Conservation (phyloP, 1,140 invertebrate genomes). For the Drosophila subobscura region DNA sequence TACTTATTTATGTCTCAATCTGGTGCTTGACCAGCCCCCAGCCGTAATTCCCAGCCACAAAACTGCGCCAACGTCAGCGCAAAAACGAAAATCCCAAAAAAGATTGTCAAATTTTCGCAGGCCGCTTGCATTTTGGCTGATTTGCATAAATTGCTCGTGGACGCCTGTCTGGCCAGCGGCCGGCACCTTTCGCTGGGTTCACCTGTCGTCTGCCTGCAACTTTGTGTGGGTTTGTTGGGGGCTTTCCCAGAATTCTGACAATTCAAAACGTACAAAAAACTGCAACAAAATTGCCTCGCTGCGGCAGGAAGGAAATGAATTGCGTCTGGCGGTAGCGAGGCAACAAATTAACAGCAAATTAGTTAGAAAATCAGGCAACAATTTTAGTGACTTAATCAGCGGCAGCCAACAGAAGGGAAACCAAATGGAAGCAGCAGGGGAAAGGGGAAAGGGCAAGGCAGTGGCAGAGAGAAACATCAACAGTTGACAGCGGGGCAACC, state of each 20-base stretch:
- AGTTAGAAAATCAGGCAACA: slow-evolving; percentile 67
- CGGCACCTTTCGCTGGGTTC: neutral
- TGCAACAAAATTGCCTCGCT: slow-evolving; percentile 30
- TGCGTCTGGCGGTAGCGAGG: slow-evolving; percentile 35
- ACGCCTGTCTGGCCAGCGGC: too few species aligned
- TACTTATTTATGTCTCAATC: neutral
- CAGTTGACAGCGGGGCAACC: slow-evolving; percentile 48
- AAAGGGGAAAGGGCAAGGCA: neutral
- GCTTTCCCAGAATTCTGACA: slow-evolving; percentile 72
- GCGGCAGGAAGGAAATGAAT: slow-evolving; percentile 66
- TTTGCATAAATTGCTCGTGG: slow-evolving; percentile 43
- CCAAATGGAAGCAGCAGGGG: neutral
- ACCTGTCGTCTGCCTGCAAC: slow-evolving; percentile 12
- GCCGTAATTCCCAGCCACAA: too few species aligned
- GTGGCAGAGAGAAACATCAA: slow-evolving; percentile 3
- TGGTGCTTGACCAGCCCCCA: too few species aligned
- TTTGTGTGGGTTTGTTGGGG: slow-evolving; percentile 20
- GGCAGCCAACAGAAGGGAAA: slow-evolving; percentile 7
- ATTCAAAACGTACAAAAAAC: slow-evolving; percentile 28
- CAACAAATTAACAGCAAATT: slow-evolving; percentile 76
- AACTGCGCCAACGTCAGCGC: slow-evolving; percentile 11
- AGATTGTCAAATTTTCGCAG: slow-evolving; percentile 44
- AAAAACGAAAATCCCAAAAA: slow-evolving; percentile 16
- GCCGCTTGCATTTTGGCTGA: slow-evolving; percentile 53
- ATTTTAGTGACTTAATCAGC: slow-evolving; percentile 72